These are phyloP conservation scores for Psix sp. DNA, from an alignment of 1,140 invertebrate genomes.

Conservation along the genomic window DNA sequence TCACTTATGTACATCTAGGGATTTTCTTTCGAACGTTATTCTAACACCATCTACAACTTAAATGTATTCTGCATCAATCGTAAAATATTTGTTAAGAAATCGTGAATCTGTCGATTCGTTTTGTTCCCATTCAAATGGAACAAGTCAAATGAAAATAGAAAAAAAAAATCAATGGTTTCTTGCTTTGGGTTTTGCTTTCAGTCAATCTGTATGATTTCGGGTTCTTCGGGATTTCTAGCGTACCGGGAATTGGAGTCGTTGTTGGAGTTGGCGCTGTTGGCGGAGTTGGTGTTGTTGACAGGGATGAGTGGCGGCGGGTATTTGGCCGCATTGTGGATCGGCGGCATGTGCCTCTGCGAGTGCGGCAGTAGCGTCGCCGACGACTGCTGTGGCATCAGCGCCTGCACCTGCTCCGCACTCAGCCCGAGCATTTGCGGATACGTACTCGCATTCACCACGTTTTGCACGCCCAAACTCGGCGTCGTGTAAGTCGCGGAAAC, in stretches of 20 bases:
- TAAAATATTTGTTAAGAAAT: no score
- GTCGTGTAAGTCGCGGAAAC: constrained; percentile 75
- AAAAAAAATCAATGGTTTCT: no score
- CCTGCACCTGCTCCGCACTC: constrained; percentile 73
- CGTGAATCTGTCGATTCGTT: no score
- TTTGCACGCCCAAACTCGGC: constrained; percentile 70
- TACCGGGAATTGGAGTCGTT: constrained; percentile 43
- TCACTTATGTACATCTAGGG: no score
- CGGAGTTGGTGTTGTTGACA: constrained; percentile 72
- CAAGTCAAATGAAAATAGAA: no score
- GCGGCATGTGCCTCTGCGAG: constrained; percentile 72
- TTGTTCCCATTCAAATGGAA: no score
- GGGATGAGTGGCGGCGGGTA: constrained; percentile 79
- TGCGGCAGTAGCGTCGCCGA: constrained; percentile 70
- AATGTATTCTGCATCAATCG: no score
- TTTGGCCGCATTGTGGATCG: constrained; percentile 73
- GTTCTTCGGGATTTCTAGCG: constrained; percentile 2
- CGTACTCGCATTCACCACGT: constrained; percentile 71
- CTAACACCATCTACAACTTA: no score
- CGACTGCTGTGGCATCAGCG: constrained; percentile 72
- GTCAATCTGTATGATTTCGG: no score
- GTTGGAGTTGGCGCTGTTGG: constrained; percentile 47
- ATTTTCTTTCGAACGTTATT: no score
- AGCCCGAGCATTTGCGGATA: constrained; percentile 74
- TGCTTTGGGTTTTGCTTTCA: no score